Evolutionary conservation across 2,888 invertebrate species (phyloP).

Genomic region (Eubasilissa splendida): DNA sequence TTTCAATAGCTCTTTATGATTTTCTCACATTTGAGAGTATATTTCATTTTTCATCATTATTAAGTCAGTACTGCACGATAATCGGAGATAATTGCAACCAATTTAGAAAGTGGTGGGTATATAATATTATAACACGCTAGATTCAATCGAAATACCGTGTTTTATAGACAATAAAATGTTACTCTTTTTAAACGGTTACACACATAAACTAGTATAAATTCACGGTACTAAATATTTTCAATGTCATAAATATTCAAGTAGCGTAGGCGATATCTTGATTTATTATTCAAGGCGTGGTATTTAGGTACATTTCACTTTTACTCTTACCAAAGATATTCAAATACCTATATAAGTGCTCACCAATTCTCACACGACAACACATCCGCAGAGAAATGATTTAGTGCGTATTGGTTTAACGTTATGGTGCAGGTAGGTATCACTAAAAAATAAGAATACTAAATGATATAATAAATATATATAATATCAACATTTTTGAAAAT

Average conservation of each 20-base stretch:
- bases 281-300: neutral
- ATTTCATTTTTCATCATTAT: neutral
- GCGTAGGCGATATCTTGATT: neutral
- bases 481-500: no score
- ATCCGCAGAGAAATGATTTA: no score
- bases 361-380: no score
- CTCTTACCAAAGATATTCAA: constrained; percentile 1
- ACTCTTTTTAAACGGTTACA: neutral
- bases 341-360: neutral
- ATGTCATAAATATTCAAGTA: constrained; percentile 6
- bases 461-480: no score
- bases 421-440: no score
- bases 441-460: no score
- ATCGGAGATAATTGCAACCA: neutral
- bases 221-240: neutral
- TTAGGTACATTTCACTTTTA: constrained; percentile 7
- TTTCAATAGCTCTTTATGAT: neutral
- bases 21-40: constrained; percentile 2
- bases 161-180: neutral
- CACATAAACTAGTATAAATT: neutral
- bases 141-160: neutral
- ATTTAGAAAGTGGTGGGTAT: constrained; percentile 1
- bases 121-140: no score
- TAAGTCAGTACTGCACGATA: neutral
- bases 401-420: no score